These are phyloP conservation scores for Trematomus loennbergii DNA, from an alignment of 2,113 vertebrate genomes.

Conservation along the genomic window DNA sequence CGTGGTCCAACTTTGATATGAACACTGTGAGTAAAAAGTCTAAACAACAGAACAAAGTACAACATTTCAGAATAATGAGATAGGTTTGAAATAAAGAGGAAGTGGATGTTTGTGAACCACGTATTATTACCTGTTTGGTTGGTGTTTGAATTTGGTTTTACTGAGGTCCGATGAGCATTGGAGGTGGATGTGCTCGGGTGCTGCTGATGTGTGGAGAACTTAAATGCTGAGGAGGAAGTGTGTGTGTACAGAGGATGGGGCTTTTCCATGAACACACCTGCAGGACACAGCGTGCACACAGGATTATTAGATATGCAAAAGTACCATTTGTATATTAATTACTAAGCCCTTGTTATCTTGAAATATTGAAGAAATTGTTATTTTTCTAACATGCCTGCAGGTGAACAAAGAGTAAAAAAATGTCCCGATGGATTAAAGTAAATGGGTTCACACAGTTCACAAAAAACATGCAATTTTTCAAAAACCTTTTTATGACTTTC, in stretches of 20 bases:
- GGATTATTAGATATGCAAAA: too few relatives aligned
- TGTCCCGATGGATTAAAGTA: too few relatives aligned
- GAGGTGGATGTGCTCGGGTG: constrained; percentile 57
- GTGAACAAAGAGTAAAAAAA: too few relatives aligned
- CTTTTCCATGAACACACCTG: constrained; percentile 98
- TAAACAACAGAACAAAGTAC: constrained; percentile 67
- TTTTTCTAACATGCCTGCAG: too few relatives aligned
- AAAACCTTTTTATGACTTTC: too few relatives aligned
- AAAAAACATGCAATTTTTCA: too few relatives aligned
- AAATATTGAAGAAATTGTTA: too few relatives aligned
- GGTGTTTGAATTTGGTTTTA: constrained; percentile 32
- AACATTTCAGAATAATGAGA: neutral
- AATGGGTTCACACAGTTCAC: too few relatives aligned
- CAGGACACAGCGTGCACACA: constrained; percentile 19
- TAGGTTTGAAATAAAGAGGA: neutral
- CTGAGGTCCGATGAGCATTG: constrained; percentile 15
- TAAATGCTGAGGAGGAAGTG: constrained; percentile 83
- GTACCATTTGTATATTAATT: too few relatives aligned
- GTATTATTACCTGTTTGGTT: constrained; percentile 68
- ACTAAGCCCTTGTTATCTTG: too few relatives aligned
- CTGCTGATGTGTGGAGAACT: constrained; percentile 82
- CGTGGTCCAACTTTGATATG: constrained; percentile 88
- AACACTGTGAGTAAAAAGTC: constrained; percentile 90
- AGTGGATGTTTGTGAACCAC: neutral
- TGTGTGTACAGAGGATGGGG: constrained; percentile 90